Evolutionary conservation across 2,888 invertebrate genomes (phyloP).

Genomic region (Meloe dianella): DNA sequence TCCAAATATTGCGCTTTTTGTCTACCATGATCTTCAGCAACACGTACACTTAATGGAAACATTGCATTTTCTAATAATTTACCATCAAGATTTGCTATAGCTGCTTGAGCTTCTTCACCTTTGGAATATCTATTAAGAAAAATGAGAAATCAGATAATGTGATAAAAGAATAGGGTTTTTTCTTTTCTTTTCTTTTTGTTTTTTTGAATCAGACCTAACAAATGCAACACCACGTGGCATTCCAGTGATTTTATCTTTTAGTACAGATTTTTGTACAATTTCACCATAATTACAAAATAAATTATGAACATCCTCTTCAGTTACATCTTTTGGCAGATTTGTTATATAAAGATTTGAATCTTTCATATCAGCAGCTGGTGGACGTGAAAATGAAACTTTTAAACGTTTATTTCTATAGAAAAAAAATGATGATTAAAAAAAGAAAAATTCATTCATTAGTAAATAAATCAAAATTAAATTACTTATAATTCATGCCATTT

Average conservation of each 20-base stretch:
- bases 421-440: background rate
- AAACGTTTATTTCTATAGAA: conserved; percentile 81
- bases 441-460: background rate
- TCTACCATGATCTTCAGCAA: conserved; percentile 85
- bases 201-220: conserved; percentile 73
- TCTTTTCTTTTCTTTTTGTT: too few relatives aligned
- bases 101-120: conserved; percentile 88
- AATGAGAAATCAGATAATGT: background rate
- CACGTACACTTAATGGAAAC: conserved; percentile 78
- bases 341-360: conserved; percentile 94
- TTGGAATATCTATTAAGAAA: conserved; percentile 73
- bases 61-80: conserved; percentile 83
- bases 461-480: too few relatives aligned
- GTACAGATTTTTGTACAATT: conserved; percentile 90
- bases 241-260: conserved; percentile 87
- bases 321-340: conserved; percentile 85
- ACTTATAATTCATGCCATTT: conserved; percentile 69
- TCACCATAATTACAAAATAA: conserved; percentile 88
- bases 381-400: conserved; percentile 92
- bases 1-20: conserved; percentile 71
- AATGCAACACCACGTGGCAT: conserved; percentile 91
- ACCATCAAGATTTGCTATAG: conserved; percentile 84
- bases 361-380: conserved; percentile 90
- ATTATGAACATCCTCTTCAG: conserved; percentile 81
- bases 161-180: too few relatives aligned